Evolutionary conservation across 1,140 invertebrate genomes (phyloP).

Genomic region (Dreissena rostriformis): DNA sequence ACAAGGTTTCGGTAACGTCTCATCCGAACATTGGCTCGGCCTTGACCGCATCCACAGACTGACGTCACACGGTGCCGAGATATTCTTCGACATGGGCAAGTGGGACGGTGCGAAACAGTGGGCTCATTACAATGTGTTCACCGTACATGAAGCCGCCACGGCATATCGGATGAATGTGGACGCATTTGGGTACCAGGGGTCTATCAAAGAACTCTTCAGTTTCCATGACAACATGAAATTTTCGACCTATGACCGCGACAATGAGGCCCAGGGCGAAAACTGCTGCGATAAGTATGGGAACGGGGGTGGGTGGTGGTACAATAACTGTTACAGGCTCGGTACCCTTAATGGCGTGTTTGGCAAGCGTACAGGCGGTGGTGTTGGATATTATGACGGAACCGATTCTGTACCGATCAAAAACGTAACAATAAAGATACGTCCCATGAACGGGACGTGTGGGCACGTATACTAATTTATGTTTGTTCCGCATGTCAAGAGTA

Average conservation of each 20-base stretch:
- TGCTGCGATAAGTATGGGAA: neutral
- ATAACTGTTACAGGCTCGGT: constrained; percentile 18
- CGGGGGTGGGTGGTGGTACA: constrained; percentile 47
- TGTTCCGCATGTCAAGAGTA: too few species aligned
- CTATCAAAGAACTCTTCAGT: constrained; percentile 8
- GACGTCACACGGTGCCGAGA: constrained; percentile 35
- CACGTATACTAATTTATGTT: too few species aligned
- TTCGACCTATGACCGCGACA: constrained; percentile 43
- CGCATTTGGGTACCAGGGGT: constrained; percentile 14
- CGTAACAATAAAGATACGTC: constrained; percentile 5
- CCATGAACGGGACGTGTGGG: constrained; percentile 6
- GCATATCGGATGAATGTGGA: constrained; percentile 38
- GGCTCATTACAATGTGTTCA: constrained; percentile 43
- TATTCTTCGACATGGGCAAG: constrained; percentile 26
- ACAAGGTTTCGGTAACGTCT: constrained; percentile 27
- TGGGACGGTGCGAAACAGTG: neutral
- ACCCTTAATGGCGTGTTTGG: constrained; percentile 36
- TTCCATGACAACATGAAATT: constrained; percentile 39
- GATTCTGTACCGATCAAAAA: constrained; percentile 13
- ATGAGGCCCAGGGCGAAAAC: constrained; percentile 1
- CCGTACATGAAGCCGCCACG: constrained; percentile 28
- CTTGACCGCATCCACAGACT: constrained; percentile 44
- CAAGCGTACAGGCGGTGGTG: constrained; percentile 1
- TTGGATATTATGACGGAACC: constrained; percentile 18
- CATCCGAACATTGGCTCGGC: constrained; percentile 45